phyloP scores from a whole-genome alignment of 2,113 vertebrate species.

The Cephalopterus ornatus region DNA sequence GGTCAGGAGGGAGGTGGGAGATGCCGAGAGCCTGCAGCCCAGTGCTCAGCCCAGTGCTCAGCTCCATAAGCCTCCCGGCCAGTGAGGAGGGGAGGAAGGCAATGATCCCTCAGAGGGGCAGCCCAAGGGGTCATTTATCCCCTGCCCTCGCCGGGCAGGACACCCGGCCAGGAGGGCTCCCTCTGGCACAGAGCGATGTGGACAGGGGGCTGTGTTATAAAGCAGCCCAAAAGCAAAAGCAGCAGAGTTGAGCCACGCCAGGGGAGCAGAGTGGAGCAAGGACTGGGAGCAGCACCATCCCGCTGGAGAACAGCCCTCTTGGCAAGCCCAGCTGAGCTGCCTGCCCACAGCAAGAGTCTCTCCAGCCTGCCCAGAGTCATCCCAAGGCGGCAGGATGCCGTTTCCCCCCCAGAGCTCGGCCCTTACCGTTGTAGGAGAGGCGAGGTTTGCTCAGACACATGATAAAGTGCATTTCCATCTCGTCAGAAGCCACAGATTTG shows the following conservation, averaged over 20 bases:
- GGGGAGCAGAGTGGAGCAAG: neutral
- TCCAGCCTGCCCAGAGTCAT: neutral
- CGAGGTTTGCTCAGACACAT: conserved; percentile 99
- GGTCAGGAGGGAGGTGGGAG: neutral
- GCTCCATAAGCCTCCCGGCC: neutral
- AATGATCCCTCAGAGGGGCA: fast-evolving
- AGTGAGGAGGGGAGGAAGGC: neutral
- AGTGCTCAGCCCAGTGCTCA: neutral
- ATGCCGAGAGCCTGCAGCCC: neutral
- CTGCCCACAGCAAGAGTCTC: neutral
- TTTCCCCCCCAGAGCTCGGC: neutral
- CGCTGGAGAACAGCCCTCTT: neutral
- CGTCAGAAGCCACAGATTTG: conserved; percentile 98
- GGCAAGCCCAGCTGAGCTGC: neutral
- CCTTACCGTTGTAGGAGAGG: conserved; percentile 97
- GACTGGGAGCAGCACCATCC: neutral
- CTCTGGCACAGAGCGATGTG: fast-evolving
- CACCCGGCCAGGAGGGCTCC: fast-evolving
- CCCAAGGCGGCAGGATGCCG: fast-evolving
- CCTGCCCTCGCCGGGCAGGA: neutral
- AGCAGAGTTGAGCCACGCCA: fast-evolving
- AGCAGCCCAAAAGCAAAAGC: neutral
- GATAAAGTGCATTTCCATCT: conserved; percentile 99
- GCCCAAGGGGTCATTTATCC: fast-evolving
- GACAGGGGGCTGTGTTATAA: neutral